Evolutionary conservation across 2,888 invertebrate species (phyloP).

Genomic region (Slavum lentiscoides): DNA sequence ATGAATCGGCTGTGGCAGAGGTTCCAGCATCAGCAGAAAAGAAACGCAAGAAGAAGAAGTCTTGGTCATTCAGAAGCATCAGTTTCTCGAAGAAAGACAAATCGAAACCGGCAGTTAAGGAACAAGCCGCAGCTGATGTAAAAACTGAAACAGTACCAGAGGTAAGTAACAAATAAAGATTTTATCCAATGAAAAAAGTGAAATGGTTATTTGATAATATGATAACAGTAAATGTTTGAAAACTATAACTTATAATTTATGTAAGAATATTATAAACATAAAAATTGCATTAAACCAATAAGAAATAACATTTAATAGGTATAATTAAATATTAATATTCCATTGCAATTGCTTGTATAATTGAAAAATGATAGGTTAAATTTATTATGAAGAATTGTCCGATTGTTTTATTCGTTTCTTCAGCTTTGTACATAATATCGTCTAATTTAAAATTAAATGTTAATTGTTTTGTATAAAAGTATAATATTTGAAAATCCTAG

Average conservation of each 20-base stretch:
- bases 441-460: too few relatives aligned
- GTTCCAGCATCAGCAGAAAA: conserved; percentile 55
- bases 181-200: neutral
- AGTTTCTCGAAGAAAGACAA: conserved; percentile 87
- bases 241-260: neutral
- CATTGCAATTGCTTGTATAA: neutral
- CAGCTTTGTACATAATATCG: too few relatives aligned
- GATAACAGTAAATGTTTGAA: neutral
- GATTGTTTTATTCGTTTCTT: too few relatives aligned
- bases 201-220: too few relatives aligned
- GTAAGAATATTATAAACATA: neutral
- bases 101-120: conserved; percentile 73
- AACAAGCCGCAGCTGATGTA: conserved; percentile 64
- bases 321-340: neutral
- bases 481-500: too few relatives aligned
- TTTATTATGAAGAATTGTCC: too few relatives aligned
- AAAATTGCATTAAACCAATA: neutral
- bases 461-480: too few relatives aligned
- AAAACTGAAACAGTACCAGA: conserved; percentile 53
- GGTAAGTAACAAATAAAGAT: conserved; percentile 27
- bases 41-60: conserved; percentile 72
- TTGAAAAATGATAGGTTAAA: neutral
- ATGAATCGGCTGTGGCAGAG: conserved; percentile 39
- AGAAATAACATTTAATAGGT: neutral
- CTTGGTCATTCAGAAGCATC: conserved; percentile 86